phyloP scores from a whole-genome alignment of 2,797 vertebrate genomes.

The Macrochelys suwanniensis region DNA sequence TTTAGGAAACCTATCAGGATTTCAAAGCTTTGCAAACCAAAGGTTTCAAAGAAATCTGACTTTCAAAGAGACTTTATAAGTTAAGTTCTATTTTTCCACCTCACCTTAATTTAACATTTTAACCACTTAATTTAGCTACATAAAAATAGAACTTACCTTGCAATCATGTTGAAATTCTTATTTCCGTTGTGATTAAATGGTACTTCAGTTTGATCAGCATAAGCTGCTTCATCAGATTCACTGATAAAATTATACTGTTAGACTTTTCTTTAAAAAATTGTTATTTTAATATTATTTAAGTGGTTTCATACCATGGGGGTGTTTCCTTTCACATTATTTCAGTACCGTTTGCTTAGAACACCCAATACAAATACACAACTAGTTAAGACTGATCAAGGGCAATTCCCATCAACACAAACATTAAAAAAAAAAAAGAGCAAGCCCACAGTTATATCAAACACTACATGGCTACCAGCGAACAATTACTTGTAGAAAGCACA shows the following conservation, averaged over 20 bases:
- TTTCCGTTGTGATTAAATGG: background rate
- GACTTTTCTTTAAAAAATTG: background rate
- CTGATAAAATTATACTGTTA: background rate
- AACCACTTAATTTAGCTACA: background rate
- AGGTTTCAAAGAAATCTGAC: constrained; percentile 30
- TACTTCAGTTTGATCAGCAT: background rate
- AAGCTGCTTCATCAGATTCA: background rate
- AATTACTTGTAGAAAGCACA: background rate
- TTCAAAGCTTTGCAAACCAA: background rate
- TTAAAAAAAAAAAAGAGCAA: background rate
- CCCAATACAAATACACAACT: accelerated
- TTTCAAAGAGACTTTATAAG: constrained; percentile 10
- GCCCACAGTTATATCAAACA: background rate
- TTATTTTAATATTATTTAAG: background rate
- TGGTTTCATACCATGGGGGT: background rate
- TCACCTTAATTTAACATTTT: background rate
- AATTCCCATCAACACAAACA: background rate
- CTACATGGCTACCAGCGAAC: background rate
- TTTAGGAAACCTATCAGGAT: constrained; percentile 21
- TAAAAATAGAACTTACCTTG: background rate
- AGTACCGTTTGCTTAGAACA: background rate
- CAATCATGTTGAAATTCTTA: background rate
- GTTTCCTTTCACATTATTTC: background rate
- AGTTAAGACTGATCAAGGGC: background rate
- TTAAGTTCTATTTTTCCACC: background rate